Evolutionary conservation across 2,797 vertebrate genomes (phyloP).

Genomic region (Enteromius trimaculatus): DNA sequence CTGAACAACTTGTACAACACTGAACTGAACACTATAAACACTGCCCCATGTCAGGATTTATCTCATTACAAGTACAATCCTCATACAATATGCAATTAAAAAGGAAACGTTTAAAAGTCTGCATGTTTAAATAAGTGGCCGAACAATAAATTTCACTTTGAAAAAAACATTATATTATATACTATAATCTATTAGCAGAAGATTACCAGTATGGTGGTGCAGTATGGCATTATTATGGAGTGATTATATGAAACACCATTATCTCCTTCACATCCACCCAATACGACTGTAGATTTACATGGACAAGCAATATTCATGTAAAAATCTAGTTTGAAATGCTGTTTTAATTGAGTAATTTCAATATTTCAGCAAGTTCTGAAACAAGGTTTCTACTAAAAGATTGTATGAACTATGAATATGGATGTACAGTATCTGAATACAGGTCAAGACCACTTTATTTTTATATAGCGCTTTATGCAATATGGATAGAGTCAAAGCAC

Average conservation of each 20-base stretch:
- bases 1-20: background rate
- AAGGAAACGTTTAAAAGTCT: background rate
- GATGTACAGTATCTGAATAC: background rate
- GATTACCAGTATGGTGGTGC: background rate
- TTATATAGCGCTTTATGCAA: too few relatives aligned
- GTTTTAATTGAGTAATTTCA: background rate
- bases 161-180: background rate
- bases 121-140: background rate
- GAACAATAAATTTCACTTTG: background rate
- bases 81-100: background rate
- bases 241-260: background rate
- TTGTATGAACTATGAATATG: background rate
- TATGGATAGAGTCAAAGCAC: too few relatives aligned
- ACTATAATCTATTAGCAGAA: background rate
- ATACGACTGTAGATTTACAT: background rate
- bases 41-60: background rate
- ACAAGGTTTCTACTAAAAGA: too few relatives aligned
- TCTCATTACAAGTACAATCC: background rate
- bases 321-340: background rate
- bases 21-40: background rate
- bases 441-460: too few relatives aligned
- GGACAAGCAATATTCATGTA: background rate
- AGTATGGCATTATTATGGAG: background rate
- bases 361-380: background rate
- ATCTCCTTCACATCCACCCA: background rate